These are phyloP conservation scores for Bombyx mandarina DNA, from an alignment of 1,140 invertebrate genomes.

Conservation along the genomic window DNA sequence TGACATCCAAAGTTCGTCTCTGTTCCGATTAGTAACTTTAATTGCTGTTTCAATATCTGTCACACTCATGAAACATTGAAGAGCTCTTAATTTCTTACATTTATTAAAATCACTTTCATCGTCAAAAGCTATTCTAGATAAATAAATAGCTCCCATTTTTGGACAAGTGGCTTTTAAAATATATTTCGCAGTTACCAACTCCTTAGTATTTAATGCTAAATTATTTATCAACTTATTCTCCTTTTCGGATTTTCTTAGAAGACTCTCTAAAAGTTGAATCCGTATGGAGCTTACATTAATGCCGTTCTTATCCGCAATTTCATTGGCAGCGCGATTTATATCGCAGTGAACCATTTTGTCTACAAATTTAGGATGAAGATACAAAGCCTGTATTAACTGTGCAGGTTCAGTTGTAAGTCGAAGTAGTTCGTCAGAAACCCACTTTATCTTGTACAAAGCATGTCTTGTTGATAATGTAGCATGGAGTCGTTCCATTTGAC, in stretches of 20 bases:
- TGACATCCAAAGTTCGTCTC: constrained; percentile 48
- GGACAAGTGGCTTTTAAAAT: constrained; percentile 66
- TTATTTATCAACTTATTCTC: constrained; percentile 29
- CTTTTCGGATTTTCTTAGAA: constrained; percentile 44
- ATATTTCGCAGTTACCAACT: constrained; percentile 63
- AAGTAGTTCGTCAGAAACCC: constrained; percentile 71
- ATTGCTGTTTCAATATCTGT: constrained; percentile 56
- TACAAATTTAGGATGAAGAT: constrained; percentile 68
- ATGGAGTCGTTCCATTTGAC: constrained; percentile 71
- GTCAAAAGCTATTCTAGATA: constrained; percentile 65
- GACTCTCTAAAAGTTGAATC: constrained; percentile 64
- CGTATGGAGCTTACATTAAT: constrained; percentile 62
- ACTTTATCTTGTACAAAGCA: constrained; percentile 70
- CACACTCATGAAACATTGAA: constrained; percentile 66
- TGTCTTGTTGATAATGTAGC: constrained; percentile 71
- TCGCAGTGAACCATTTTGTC: constrained; percentile 65
- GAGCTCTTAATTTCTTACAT: constrained; percentile 59
- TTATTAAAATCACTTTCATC: constrained; percentile 61
- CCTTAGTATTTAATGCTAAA: constrained; percentile 40
- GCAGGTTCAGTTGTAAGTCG: constrained; percentile 67
- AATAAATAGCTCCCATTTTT: constrained; percentile 65
- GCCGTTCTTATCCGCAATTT: constrained; percentile 70
- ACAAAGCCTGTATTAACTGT: constrained; percentile 70
- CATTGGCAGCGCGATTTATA: constrained; percentile 70
- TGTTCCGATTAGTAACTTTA: constrained; percentile 56